phyloP scores from a whole-genome alignment of 1,140 invertebrate species.

The Drosophila sulfurigaster region DNA sequence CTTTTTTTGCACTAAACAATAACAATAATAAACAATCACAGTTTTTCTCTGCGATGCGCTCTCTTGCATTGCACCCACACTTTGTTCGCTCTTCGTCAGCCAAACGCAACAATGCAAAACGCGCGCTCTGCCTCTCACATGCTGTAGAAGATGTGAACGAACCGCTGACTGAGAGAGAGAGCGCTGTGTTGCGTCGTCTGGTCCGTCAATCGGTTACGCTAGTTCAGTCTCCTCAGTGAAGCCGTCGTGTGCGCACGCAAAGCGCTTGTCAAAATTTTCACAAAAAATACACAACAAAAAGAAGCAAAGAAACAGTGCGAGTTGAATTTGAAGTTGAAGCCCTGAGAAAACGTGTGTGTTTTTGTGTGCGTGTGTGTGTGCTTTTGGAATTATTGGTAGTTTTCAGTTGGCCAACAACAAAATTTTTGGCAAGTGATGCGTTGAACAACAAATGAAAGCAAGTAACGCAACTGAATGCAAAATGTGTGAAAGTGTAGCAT shows the following conservation, averaged over 20 bases:
- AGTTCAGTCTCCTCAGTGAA: slow-evolving; percentile 48
- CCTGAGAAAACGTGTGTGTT: slow-evolving; percentile 49
- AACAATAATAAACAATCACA: slow-evolving; percentile 11
- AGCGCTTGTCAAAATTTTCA: slow-evolving; percentile 36
- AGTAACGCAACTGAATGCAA: slow-evolving; percentile 73
- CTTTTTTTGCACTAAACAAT: not conserved
- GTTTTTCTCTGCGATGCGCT: slow-evolving; percentile 7
- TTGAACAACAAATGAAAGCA: slow-evolving; percentile 61
- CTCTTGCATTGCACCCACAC: slow-evolving; percentile 9
- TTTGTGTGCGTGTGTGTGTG: slow-evolving; percentile 27
- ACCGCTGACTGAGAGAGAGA: not conserved
- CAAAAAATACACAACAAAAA: not conserved
- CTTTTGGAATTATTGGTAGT: slow-evolving; percentile 35
- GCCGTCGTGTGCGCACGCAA: slow-evolving; percentile 44
- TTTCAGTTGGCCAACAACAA: slow-evolving; percentile 43
- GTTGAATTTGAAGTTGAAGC: slow-evolving; percentile 27
- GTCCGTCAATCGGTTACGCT: slow-evolving; percentile 18
- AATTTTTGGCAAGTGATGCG: slow-evolving; percentile 69
- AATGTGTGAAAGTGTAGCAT: slow-evolving; percentile 77
- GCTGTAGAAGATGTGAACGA: slow-evolving; percentile 1
- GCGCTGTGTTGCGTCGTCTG: not conserved
- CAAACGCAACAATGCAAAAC: not conserved
- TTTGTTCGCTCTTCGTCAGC: not conserved
- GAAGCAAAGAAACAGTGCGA: slow-evolving; percentile 16
- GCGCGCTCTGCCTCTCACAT: not conserved